phyloP scores from a whole-genome alignment of 2,797 vertebrate species.

The Trematomus bernacchii region DNA sequence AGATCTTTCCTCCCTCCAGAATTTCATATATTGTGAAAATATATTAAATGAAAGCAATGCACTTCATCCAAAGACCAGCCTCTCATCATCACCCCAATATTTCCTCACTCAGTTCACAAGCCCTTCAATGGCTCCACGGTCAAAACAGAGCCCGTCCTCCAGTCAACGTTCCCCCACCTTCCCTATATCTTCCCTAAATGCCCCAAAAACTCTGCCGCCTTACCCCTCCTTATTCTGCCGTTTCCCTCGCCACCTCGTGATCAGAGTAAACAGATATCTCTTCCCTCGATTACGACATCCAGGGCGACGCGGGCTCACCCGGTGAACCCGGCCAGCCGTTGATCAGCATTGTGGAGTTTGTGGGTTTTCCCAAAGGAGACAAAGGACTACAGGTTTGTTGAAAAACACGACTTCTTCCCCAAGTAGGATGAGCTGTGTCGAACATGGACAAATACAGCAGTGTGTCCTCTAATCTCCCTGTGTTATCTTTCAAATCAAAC shows the following conservation, averaged over 20 bases:
- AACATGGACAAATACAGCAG: background rate
- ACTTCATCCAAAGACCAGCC: conserved; percentile 11
- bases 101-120: background rate
- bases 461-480: background rate
- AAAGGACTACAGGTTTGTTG: conserved; percentile 91
- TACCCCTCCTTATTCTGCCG: conserved; percentile 33
- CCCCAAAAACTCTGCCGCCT: background rate
- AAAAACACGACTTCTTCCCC: conserved; percentile 17
- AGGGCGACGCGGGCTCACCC: conserved; percentile 91
- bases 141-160: conserved; percentile 43
- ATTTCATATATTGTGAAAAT: background rate
- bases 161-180: conserved; percentile 9
- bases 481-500: background rate
- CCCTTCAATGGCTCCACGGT: conserved; percentile 30
- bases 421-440: background rate
- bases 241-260: background rate
- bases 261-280: conserved; percentile 67
- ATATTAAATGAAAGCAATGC: background rate
- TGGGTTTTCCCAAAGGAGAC: conserved; percentile 91
- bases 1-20: conserved; percentile 14
- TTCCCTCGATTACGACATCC: conserved; percentile 78
- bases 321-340: conserved; percentile 90
- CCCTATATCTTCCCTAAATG: background rate
- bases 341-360: conserved; percentile 90
- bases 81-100: conserved; percentile 2